Percentiles rank a stretch among this genome's conserved stretches.
Conservation (phyloP, 2,888 invertebrate genomes). For the Xylophagus ater region DNA sequence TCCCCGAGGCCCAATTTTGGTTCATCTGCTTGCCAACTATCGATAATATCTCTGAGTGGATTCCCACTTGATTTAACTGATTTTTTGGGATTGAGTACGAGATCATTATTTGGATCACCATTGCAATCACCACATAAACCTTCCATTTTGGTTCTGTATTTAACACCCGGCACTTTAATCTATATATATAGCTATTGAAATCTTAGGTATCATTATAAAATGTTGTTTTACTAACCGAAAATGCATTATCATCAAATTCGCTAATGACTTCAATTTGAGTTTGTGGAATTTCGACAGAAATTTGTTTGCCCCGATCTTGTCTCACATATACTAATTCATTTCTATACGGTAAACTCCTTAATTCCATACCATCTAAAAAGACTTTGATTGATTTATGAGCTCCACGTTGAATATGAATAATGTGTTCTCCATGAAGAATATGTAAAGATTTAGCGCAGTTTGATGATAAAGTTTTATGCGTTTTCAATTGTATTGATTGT, state of each 20-base stretch:
- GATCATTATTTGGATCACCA: slow-evolving; percentile 45
- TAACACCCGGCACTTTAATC: slow-evolving; percentile 58
- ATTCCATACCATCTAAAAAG: slow-evolving; percentile 33
- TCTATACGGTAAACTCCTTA: slow-evolving; percentile 41
- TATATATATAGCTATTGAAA: slow-evolving; percentile 34
- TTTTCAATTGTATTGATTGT: not conserved
- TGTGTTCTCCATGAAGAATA: slow-evolving; percentile 52
- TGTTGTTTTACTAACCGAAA: slow-evolving; percentile 31
- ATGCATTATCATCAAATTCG: slow-evolving; percentile 41
- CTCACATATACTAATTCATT: slow-evolving; percentile 52
- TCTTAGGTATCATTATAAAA: slow-evolving; percentile 36
- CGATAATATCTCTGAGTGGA: slow-evolving; percentile 37
- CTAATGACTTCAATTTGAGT: slow-evolving; percentile 57
- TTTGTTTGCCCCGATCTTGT: slow-evolving; percentile 48
- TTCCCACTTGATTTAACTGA: slow-evolving; percentile 15
- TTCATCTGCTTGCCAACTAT: slow-evolving; percentile 47
- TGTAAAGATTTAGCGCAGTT: slow-evolving; percentile 59
- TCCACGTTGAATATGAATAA: slow-evolving; percentile 45
- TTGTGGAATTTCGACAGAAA: slow-evolving; percentile 51
- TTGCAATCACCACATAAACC: slow-evolving; percentile 73
- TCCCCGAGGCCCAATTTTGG: slow-evolving; percentile 41
- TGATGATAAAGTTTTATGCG: too few relatives aligned
- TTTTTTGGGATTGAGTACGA: slow-evolving; percentile 44
- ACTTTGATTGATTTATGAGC: slow-evolving; percentile 30
- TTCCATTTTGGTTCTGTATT: slow-evolving; percentile 60